Base-by-base conservation (phyloP, 2,113 vertebrate species). In the Notarius quadriscutis region DNA sequence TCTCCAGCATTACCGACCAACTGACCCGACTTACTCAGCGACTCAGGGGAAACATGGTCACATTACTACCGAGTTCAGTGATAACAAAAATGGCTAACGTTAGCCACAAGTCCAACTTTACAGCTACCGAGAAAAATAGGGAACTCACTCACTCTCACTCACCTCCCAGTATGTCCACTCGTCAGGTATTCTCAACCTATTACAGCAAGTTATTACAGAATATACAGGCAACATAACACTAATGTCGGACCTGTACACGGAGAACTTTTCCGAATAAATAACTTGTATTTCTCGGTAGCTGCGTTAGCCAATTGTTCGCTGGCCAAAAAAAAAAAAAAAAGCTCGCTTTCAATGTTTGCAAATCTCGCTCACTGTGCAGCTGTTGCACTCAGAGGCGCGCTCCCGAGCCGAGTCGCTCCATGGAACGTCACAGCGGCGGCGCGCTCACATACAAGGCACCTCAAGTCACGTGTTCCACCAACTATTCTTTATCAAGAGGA, bases 331-430 rank as follows among this genome's bases (percentile, higher is more conserved):
- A 71, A 63, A 63, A 63, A 63, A 67, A 71, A 92, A 89, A 91
- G 92, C 88, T 93, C 89, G 87, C 92, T 87, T 90, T 93, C 89
- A 78, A 84, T 87, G 90, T 92, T 94, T 93, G 88, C 87, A 92
- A 90, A 87, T 93, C 93, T 91, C 83, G 69, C 85, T 93, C 93
- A 91, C 92, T 89, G 81, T 94, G 95, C 95, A 95, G 95, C 95
- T 96, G 95, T 95, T 95, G 93, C 92, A 58, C 83, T 89, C 91
- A 51, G 89, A 82, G 2, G 93, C 93, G 93, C 94, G 94, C 86
- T 86, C 92, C 84, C 91, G 84, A 85, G 85, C 69, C 83, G 74
- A 85, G 85, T 74, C 83, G 74, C 79, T 85, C 81, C 63, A 27
- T 27, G 75, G 89, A 88, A 89, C 92, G 91, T 92, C 92, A 89